phyloP scores from a whole-genome alignment of 2,113 vertebrate genomes.

The Hypocryptadius cinnamomeus region DNA sequence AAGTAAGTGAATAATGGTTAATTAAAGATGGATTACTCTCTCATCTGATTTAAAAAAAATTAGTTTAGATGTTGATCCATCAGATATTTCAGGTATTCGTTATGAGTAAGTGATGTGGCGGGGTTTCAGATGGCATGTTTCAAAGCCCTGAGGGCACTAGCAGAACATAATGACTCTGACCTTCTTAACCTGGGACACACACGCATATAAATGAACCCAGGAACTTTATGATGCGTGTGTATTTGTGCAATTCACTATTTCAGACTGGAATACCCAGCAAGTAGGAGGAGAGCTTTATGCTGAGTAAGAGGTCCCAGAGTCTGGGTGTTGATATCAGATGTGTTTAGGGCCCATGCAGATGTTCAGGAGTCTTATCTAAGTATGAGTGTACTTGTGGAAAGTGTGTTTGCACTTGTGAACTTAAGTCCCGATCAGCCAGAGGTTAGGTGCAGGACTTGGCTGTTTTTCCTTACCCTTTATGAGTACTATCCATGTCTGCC shows the following conservation, averaged over 20 bases:
- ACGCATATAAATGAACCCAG: background rate
- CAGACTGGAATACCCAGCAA: background rate
- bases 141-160: background rate
- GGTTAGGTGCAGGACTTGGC: background rate
- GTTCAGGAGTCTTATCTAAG: background rate
- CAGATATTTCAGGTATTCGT: background rate
- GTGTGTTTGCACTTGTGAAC: background rate
- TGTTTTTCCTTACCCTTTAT: background rate
- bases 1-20: background rate
- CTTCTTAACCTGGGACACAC: background rate
- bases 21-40: background rate
- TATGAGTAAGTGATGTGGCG: background rate
- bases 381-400: background rate
- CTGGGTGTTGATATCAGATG: background rate
- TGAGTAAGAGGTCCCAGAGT: background rate
- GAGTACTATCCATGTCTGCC: fast-evolving
- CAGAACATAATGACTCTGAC: background rate
- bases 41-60: background rate
- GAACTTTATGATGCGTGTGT: background rate
- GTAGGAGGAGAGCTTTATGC: background rate
- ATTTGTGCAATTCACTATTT: background rate
- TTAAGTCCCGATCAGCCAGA: background rate
- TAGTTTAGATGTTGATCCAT: background rate
- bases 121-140: background rate
- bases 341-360: background rate